Evolutionary conservation across 2,113 vertebrate species (phyloP).

Genomic region (Delphinus delphis): DNA sequence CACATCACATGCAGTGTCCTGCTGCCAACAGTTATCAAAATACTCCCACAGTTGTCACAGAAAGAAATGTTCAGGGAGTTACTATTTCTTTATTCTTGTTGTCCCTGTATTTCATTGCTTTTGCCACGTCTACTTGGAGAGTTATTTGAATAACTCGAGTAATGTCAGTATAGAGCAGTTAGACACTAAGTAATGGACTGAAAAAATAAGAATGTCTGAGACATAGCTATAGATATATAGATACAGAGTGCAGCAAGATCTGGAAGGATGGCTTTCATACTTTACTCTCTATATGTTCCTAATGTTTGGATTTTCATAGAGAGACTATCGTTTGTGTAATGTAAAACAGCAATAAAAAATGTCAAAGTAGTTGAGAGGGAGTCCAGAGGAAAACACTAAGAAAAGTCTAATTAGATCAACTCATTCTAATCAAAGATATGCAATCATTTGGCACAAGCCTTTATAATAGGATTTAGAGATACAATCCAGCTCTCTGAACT

Average conservation of each 20-base stretch:
- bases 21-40: slow-evolving; percentile 76
- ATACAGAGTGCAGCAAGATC: background rate
- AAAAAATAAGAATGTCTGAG: slow-evolving; percentile 7
- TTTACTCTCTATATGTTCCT: background rate
- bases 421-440: background rate
- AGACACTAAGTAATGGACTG: background rate
- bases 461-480: background rate
- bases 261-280: background rate
- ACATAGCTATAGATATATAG: background rate
- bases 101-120: background rate
- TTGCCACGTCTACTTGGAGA: background rate
- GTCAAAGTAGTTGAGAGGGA: background rate
- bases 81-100: slow-evolving; percentile 19
- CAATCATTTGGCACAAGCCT: background rate
- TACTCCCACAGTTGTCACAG: slow-evolving; percentile 70
- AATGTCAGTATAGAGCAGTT: background rate
- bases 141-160: background rate
- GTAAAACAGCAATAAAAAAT: background rate
- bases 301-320: slow-evolving; percentile 4
- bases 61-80: slow-evolving; percentile 36
- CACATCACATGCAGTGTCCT: slow-evolving; percentile 53
- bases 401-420: background rate
- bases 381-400: background rate
- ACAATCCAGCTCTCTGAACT: background rate
- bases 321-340: background rate